These are phyloP conservation scores for Toxonevra muliebris DNA, from an alignment of 2,888 invertebrate species.

Conservation along the genomic window DNA sequence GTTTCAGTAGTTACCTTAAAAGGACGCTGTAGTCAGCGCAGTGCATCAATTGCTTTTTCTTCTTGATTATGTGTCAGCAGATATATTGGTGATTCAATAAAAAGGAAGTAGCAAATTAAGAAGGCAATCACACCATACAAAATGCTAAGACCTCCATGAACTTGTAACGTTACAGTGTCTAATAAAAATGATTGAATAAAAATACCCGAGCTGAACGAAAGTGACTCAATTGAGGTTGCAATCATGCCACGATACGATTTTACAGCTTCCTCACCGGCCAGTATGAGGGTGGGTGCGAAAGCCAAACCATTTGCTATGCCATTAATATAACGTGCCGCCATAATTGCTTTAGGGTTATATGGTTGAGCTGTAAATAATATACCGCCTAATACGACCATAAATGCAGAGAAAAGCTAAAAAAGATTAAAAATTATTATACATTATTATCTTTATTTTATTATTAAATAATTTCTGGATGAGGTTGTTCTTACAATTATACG, in stretches of 20 bases:
- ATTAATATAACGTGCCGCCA: constrained; percentile 53
- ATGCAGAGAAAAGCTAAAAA: constrained; percentile 42
- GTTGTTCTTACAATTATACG: constrained; percentile 11
- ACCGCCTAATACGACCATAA: constrained; percentile 52
- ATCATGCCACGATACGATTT: constrained; percentile 47
- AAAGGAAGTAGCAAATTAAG: constrained; percentile 35
- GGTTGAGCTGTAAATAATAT: constrained; percentile 42
- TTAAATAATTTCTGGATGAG: neutral
- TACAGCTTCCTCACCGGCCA: constrained; percentile 52
- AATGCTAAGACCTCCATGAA: constrained; percentile 48
- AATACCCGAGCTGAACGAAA: constrained; percentile 45
- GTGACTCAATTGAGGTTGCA: constrained; percentile 42
- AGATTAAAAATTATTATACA: constrained; percentile 8
- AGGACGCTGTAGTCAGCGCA: constrained; percentile 52
- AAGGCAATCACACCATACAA: constrained; percentile 46
- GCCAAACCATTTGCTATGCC: constrained; percentile 56
- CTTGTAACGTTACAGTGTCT: constrained; percentile 23
- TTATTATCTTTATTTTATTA: neutral
- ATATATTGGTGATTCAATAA: constrained; percentile 55
- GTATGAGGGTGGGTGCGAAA: constrained; percentile 51
- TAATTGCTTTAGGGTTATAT: constrained; percentile 27
- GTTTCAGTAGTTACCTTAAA: constrained; percentile 46
- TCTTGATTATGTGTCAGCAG: constrained; percentile 49
- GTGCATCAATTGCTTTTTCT: constrained; percentile 47
- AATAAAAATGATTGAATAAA: constrained; percentile 47